Evolutionary conservation across 2,113 vertebrate species (phyloP), one percentile per base, ranked within the genome.

Genomic region (Oreochromis niloticus): DNA sequence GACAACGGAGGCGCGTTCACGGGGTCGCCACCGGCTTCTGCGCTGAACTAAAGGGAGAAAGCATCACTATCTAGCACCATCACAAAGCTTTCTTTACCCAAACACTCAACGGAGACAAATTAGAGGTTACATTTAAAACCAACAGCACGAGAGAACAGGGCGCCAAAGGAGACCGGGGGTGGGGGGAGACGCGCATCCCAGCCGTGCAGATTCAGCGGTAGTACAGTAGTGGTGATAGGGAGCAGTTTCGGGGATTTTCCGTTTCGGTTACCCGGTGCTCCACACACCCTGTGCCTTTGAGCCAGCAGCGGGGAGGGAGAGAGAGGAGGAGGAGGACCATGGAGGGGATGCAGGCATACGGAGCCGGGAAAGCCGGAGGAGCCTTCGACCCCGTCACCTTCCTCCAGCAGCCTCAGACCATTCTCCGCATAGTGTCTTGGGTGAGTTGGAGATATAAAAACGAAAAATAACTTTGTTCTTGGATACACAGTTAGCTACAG

Each of bases 311-410:
- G 80, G 84, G 83, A 86, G 73, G 81, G 52, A 81, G 73, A 79
- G 30, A 86, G 34, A 86, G 88, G 32, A 85, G 90, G 88, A 88
- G 93, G 88, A 92, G 88, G 86, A 91, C 95, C 95, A 98, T 98
- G 97, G 98, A 98, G 94, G 97, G 97, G 91, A 97, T 96, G 93
- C 95, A 96, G 94, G 98, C 98, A 83, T 99, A 97, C 87, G 98
- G 98, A 96, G 98, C 98, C 5, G 98, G 97, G 88, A 98, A 97
- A 96, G 97, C 98, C 87, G 98, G 98, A 57, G 98, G 98, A 95
- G 97, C 98, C 93, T 98, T 99, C 96, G 98, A 98, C 96, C 97
- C 97, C 50, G 89, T 98, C 90, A 97, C 97, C 85, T 97, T 99
- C 96, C 85, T 97, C 94, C 97, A 97, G 92, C 98, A 99, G 91